Evolutionary conservation across 2,797 vertebrate species (phyloP), one percentile per base, ranked within the genome.

Genomic region (Martes flavigula): DNA sequence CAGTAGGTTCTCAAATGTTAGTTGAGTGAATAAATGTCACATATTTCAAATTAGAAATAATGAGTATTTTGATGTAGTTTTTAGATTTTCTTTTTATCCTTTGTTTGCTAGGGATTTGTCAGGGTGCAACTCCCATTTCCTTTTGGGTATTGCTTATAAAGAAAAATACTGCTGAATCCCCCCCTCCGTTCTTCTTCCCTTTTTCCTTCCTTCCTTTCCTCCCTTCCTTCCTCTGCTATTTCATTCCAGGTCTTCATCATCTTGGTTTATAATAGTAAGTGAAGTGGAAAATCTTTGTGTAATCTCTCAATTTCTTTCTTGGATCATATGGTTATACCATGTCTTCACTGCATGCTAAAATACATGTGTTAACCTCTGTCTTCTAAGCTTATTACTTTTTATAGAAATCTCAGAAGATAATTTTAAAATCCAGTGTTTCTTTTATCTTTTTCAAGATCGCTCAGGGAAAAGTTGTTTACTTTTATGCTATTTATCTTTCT

Each of bases 301-400:
- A 30, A 85, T 56, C 46, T 81, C 66, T 92, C 35, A 70, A 4
- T 66, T 90, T 48, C n/a, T 83, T 90, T 94, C 23, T 68, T 90
- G 51, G 13, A 38, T 75, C 91, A 75, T 75, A 10, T 88, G 46
- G 30, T 94, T 89, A n/a, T 72, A 87, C 70, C 7, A 5, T 86
- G 23, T 75, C 48, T 68, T 93, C 48, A 93, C 40, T 90, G 17
- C 46, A 68, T 86, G 81, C n/a, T 46, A 75, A 60, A 90, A 9
- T 30, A 27, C 90, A 51, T 77, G 40, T 89, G 27, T 77, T 91
- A 93, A 92, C 27, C n/a, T 73, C 46, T 91, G 54, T 81, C 15
- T 93, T 91, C n/a, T 87, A 82, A 87, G 40, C 82, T 68, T 81
- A 75, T 35, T 91, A 78, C 43, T 88, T 90, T 81, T 91, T 93